Percentiles rank a stretch among this genome's conserved stretches.
Conservation (phyloP, 2,888 invertebrate genomes). For the Eumacrocentrus americanus region DNA sequence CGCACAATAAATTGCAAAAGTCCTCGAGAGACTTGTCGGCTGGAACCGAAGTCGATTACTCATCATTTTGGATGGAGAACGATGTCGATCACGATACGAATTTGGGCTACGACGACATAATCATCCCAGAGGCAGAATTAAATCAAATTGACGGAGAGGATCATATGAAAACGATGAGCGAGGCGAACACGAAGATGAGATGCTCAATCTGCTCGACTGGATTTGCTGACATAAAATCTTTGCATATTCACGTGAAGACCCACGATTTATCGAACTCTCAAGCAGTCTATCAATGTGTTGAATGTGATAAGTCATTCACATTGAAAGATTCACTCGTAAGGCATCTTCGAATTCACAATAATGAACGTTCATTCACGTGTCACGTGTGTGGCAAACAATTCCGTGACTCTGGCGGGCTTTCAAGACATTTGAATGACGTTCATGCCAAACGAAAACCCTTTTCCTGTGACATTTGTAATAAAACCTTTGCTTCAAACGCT, state of each 20-base stretch:
- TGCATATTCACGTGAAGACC: conserved; percentile 18
- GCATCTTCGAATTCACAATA: conserved; percentile 62
- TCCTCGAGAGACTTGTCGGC: conserved; percentile 22
- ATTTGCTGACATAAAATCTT: conserved; percentile 14
- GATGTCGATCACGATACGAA: not conserved
- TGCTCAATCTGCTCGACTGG: conserved; percentile 26
- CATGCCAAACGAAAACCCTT: conserved; percentile 57
- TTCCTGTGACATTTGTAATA: conserved; percentile 54
- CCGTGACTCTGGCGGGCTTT: conserved; percentile 56
- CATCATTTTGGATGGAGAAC: not conserved
- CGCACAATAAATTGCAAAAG: conserved; percentile 48
- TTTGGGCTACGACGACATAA: not conserved
- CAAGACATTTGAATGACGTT: conserved; percentile 57
- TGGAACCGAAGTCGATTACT: not conserved
- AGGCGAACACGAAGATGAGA: conserved; percentile 18
- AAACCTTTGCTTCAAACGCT: conserved; percentile 56
- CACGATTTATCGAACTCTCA: conserved; percentile 17
- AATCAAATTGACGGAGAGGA: not conserved
- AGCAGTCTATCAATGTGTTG: conserved; percentile 60
- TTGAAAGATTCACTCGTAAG: conserved; percentile 64
- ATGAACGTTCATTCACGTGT: conserved; percentile 59
- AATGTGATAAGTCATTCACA: conserved; percentile 63
- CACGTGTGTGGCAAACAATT: conserved; percentile 61
- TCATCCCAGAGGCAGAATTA: not conserved
- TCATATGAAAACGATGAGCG: not conserved